Percentiles rank a stretch among this genome's conserved stretches.
Conservation (phyloP, 2,888 invertebrate species). For the Philereme transversata region DNA sequence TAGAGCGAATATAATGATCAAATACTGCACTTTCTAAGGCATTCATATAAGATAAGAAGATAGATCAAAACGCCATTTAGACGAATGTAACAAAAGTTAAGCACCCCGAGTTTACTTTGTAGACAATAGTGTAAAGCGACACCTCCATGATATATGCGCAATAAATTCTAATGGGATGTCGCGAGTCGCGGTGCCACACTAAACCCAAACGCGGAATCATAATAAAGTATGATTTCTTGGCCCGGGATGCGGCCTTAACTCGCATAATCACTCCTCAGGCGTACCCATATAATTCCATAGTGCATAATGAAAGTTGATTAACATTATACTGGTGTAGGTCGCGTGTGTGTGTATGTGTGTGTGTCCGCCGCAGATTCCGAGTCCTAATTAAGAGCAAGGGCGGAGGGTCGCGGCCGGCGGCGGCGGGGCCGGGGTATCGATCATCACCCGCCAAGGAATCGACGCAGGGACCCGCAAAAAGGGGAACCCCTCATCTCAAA, state of each 20-base stretch:
- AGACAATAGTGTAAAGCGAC: conserved; percentile 66
- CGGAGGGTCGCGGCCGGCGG: conserved; percentile 73
- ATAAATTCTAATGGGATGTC: conserved; percentile 74
- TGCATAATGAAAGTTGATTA: conserved; percentile 85
- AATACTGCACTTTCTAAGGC: conserved; percentile 8
- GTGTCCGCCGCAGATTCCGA: conserved; percentile 93
- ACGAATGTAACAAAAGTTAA: conserved; percentile 56
- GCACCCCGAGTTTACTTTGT: conserved; percentile 61
- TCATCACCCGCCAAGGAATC: conserved; percentile 82
- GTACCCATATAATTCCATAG: conserved; percentile 84
- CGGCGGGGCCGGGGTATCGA: conserved; percentile 79
- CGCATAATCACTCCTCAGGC: conserved; percentile 83
- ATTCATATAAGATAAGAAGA: conserved; percentile 25
- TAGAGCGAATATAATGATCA: neutral
- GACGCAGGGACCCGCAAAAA: conserved; percentile 82
- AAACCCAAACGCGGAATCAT: conserved; percentile 73
- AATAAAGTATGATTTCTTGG: conserved; percentile 83
- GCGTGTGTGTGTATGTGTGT: conserved; percentile 84
- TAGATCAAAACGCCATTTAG: conserved; percentile 19
- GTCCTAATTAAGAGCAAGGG: conserved; percentile 93
- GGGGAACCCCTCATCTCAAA: conserved; percentile 81
- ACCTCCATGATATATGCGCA: conserved; percentile 70
- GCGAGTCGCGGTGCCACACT: conserved; percentile 70
- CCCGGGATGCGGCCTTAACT: conserved; percentile 77
- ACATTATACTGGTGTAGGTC: conserved; percentile 68